Evolutionary conservation across 2,888 invertebrate species (phyloP).

Genomic region (Venustoraphidia nigricollis): DNA sequence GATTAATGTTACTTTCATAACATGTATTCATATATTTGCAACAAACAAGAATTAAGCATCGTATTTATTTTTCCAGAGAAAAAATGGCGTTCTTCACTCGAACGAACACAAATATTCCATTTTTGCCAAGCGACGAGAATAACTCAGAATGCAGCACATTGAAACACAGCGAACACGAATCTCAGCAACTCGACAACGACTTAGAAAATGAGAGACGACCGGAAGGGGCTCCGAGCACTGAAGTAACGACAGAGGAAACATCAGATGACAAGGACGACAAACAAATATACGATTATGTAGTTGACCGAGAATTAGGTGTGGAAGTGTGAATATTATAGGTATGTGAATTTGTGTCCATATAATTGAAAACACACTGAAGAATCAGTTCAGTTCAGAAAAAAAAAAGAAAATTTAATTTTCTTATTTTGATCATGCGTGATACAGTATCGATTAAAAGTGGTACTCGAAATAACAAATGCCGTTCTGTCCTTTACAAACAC

Average conservation of each 20-base stretch:
- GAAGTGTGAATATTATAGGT: constrained; percentile 48
- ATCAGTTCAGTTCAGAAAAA: too few species aligned
- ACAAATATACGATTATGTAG: constrained; percentile 63
- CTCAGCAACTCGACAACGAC: constrained; percentile 12
- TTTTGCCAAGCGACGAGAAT: constrained; percentile 51
- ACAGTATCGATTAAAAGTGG: too few species aligned
- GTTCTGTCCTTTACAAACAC: too few species aligned
- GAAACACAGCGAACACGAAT: constrained; percentile 13
- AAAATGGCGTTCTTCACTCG: constrained; percentile 94
- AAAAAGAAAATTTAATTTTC: too few species aligned
- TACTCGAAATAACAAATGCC: too few species aligned
- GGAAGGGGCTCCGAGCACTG: constrained; percentile 4
- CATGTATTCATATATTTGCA: background rate
- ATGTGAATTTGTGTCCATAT: background rate
- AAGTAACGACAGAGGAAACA: background rate
- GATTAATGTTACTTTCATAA: too few species aligned
- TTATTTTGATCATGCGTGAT: too few species aligned
- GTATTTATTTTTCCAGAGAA: constrained; percentile 48
- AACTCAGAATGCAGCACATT: constrained; percentile 20
- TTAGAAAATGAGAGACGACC: constrained; percentile 10
- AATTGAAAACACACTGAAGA: background rate
- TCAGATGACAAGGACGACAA: constrained; percentile 10
- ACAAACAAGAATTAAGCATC: background rate
- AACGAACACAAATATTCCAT: constrained; percentile 58
- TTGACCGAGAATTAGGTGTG: constrained; percentile 70